Percentiles rank a stretch among this genome's conserved stretches.
These are phyloP conservation scores for Polypterus bichir DNA, from an alignment of 2,113 vertebrate genomes.

Conservation along the genomic window DNA sequence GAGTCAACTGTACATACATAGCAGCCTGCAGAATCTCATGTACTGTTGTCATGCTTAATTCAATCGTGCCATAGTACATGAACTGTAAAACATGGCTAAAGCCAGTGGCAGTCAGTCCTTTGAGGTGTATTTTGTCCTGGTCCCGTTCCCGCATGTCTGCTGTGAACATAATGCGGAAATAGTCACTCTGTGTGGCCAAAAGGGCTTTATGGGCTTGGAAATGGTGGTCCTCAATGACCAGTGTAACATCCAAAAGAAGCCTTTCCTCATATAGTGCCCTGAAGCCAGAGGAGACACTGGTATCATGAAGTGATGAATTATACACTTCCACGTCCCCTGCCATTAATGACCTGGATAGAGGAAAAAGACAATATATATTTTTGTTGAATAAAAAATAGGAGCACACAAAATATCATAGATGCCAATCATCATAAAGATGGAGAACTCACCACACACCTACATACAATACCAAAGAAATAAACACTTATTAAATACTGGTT, in stretches of 20 bases:
- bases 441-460: too few relatives aligned
- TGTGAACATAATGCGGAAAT: slow-evolving; percentile 98
- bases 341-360: slow-evolving; percentile 81
- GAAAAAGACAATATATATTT: neutral
- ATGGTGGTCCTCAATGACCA: slow-evolving; percentile 95
- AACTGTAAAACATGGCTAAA: slow-evolving; percentile 94
- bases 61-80: slow-evolving; percentile 98
- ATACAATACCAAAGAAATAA: too few relatives aligned
- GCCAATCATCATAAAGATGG: too few relatives aligned
- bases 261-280: slow-evolving; percentile 95
- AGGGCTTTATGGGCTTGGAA: slow-evolving; percentile 98
- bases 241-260: slow-evolving; percentile 90
- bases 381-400: too few relatives aligned
- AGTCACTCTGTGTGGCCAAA: slow-evolving; percentile 96
- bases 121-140: slow-evolving; percentile 97
- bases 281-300: slow-evolving; percentile 94
- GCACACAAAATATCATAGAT: too few relatives aligned
- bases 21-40: slow-evolving; percentile 97
- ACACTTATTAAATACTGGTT: too few relatives aligned
- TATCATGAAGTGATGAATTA: slow-evolving; percentile 94
- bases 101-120: slow-evolving; percentile 91
- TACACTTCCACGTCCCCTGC: slow-evolving; percentile 98
- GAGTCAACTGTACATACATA: slow-evolving; percentile 97
- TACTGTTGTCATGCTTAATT: slow-evolving; percentile 94
- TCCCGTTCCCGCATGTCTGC: slow-evolving; percentile 96